Evolutionary conservation across 2,113 vertebrate species (phyloP), one percentile per base, ranked within the genome.

Genomic region (Semnornis frantzii): DNA sequence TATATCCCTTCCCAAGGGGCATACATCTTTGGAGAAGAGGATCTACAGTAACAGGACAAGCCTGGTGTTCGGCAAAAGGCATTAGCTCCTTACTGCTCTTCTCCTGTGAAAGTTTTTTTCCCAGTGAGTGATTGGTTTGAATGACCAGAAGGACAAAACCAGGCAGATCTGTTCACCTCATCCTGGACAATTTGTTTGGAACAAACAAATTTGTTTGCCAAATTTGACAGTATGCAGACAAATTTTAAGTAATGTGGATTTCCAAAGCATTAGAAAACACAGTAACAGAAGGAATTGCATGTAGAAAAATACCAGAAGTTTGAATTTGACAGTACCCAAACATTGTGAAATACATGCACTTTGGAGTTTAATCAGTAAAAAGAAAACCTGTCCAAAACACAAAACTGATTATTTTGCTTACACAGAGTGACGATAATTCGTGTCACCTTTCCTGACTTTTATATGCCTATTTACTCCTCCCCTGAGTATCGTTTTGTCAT

Each of bases 201-300:
- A 50, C n/a, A 30, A 39, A 39, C 37, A 37, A 10, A 37, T 37
- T 39, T 39, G 37, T 39, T 39, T 39, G 37, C 37, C 37, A 39
- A 39, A 39, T 39, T 39, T 39, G 34, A 10, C 30, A 80, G 89
- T 79, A 78, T 90, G 75, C 5, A 74, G 17, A 5, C 28, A 50
- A 14, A 58, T 81, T 85, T 73, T 68, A 78, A 60, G 37, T 33
- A 74, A 28, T 1, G 14, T 42, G 63, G 17, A 57, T 89, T 90
- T 72, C 39, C 78, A 89, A 94, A 91, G 21, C 15, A 10, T 20
- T 57, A 79, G 24, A 18, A 84, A 82, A 59, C 2, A 3, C 18
- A 48, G 25, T 46, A 78, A 10, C 16, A 15, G 3, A 58, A 5
- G 68, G 4, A 13, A 71, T 42, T 46, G 12, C 0, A 0, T 15